Conservation (phyloP, 2,888 invertebrate genomes). For the Smittia aterrima region DNA sequence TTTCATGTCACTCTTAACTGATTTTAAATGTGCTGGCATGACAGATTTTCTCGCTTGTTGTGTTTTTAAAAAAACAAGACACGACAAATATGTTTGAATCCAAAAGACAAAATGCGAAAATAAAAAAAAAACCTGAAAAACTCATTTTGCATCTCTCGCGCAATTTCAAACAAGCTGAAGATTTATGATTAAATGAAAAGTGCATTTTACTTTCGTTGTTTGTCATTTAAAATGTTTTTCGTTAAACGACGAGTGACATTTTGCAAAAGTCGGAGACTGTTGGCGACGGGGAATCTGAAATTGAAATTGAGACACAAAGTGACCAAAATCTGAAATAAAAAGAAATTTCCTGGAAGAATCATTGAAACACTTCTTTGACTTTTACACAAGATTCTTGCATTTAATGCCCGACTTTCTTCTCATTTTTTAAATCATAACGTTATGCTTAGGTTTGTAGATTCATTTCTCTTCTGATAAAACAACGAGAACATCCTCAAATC, state of each 20-base stretch:
- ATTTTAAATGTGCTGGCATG: no score
- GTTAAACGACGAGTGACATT: neutral
- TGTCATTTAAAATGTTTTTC: neutral
- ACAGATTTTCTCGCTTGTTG: neutral
- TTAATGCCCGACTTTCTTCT: constrained; percentile 1
- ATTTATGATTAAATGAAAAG: constrained; percentile 12
- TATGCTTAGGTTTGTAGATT: constrained; percentile 14
- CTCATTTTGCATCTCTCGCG: neutral
- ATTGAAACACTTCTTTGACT: constrained; percentile 15
- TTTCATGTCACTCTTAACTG: no score
- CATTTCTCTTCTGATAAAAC: constrained; percentile 9
- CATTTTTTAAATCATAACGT: constrained; percentile 1
- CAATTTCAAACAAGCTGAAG: constrained; percentile 7
- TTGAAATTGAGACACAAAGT: no score
- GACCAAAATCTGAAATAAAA: neutral
- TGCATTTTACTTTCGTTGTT: neutral
- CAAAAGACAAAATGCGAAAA: no score
- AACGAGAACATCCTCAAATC: neutral
- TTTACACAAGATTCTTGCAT: constrained; percentile 21
- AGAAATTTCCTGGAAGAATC: neutral
- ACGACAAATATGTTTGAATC: no score
- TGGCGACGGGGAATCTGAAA: neutral
- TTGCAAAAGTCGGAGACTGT: neutral
- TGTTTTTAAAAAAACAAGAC: neutral
- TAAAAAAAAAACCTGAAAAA: no score